Evolutionary conservation across 2,113 vertebrate genomes (phyloP), one percentile per base, ranked within the genome.

Genomic region (Tetrax tetrax): DNA sequence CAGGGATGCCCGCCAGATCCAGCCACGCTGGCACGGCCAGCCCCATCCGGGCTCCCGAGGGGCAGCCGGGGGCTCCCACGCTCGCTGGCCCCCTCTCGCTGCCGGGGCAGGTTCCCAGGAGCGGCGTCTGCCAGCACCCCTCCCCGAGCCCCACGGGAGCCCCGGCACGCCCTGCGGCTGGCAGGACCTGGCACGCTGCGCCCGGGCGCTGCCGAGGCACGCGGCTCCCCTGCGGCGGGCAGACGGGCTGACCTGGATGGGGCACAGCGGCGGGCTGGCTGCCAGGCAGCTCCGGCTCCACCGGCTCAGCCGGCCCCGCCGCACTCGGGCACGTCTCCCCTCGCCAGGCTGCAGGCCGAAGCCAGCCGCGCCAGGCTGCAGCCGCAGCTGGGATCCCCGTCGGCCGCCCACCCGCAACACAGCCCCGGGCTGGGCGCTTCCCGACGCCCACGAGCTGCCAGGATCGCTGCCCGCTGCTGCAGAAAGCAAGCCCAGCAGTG

Each of bases 211-310:
- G 95, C 92, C 12, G 95, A 88, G 95, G 94, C 95, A 94, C 8
- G 95, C 60, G 31, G 95, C 89, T 85, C 65, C 61, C 41, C 41
- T 8, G 69, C 69, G 20, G 91, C 85, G 12, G 50, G 83, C 95
- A 94, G 93, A 51, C 82, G 10, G 69, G 93, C 78, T 90, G 89
- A 78, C 85, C 91, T 75, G 92, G 93, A 94, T 78, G 93, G 91
- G 95, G 92, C 3, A 47, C 86, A 88, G 95, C 27, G 2, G 83
- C 0, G 5, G 94, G 95, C 79, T 0, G 38, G 63, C 61, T 60
- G 94, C 94, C 95, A 94, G 87, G 71, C 71, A 59, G 92, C 92
- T 83, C 94, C 5, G 12, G 94, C 83, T 91, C 88, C 85, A 93
- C 94, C 77, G 78, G 96, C 94, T 84, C 59, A 37, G 91, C 95